Conservation (phyloP, 1,140 invertebrate genomes). For the Cepaea nemoralis region DNA sequence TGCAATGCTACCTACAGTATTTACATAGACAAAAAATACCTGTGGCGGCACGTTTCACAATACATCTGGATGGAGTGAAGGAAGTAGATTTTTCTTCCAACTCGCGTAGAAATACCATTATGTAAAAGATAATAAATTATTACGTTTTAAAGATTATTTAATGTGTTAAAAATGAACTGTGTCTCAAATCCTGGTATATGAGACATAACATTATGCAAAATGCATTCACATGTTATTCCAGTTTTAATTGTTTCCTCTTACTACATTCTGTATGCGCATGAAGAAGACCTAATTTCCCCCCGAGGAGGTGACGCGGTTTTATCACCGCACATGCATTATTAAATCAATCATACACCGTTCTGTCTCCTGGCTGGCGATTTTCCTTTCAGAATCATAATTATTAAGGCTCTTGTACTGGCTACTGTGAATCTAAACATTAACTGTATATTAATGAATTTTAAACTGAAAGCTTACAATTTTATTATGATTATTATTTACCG, state of each 20-base stretch:
- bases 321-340: no score
- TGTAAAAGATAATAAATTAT: background rate
- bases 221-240: background rate
- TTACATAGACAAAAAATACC: slow-evolving; percentile 18
- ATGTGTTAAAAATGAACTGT: no score
- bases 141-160: no score
- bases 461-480: no score
- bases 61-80: slow-evolving; percentile 37
- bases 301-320: background rate
- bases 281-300: slow-evolving; percentile 14
- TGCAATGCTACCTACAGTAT: slow-evolving; percentile 2
- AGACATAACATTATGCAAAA: background rate
- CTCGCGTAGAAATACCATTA: slow-evolving; percentile 30
- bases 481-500: no score
- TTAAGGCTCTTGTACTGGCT: no score
- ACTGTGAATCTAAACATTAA: no score
- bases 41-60: background rate
- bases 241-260: background rate
- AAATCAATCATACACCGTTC: no score
- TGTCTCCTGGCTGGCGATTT: no score
- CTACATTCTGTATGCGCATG: background rate
- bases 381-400: no score
- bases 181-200: background rate
- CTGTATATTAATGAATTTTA: no score
- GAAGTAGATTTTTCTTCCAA: slow-evolving; percentile 38